Conservation (phyloP, 1,140 invertebrate genomes). For the Doryteuthis pealeii region DNA sequence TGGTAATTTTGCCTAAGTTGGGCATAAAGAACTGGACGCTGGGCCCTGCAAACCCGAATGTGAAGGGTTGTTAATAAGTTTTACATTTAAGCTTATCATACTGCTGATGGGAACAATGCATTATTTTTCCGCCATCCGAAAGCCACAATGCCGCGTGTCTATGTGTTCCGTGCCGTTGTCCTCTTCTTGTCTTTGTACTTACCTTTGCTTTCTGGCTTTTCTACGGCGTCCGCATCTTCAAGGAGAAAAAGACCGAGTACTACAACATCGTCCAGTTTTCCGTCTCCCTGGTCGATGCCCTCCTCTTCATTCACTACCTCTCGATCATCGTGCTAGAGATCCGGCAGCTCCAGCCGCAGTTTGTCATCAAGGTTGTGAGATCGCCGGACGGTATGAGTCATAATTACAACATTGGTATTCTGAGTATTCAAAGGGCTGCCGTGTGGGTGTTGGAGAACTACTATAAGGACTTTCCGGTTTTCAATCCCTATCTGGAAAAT, state of each 20-base stretch:
- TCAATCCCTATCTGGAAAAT: slow-evolving; percentile 84
- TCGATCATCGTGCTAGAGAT: slow-evolving; percentile 91
- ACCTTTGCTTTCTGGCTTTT: slow-evolving; percentile 97
- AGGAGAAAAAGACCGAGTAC: slow-evolving; percentile 44
- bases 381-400: slow-evolving; percentile 84
- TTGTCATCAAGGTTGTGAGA: slow-evolving; percentile 86
- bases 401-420: slow-evolving; percentile 81
- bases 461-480: slow-evolving; percentile 93
- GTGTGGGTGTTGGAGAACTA: slow-evolving; percentile 92
- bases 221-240: slow-evolving; percentile 79
- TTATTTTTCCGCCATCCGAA: slow-evolving; percentile 62
- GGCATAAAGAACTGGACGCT: slow-evolving; percentile 61
- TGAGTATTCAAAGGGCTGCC: slow-evolving; percentile 91
- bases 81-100: slow-evolving; percentile 89
- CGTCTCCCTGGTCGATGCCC: slow-evolving; percentile 84
- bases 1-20: slow-evolving; percentile 86
- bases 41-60: slow-evolving; percentile 78
- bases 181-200: slow-evolving; percentile 87
- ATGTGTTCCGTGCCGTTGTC: slow-evolving; percentile 85
- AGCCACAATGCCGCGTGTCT: slow-evolving; percentile 90
- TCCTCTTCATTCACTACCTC: slow-evolving; percentile 93
- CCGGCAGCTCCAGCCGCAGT: slow-evolving; percentile 83
- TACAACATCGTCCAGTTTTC: slow-evolving; percentile 83
- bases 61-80: slow-evolving; percentile 84
- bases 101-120: slow-evolving; percentile 91